A percentile compares a stretch with the other conserved stretches of the same genome.
Evolutionary conservation across 2,113 vertebrate species (phyloP).

Genomic region (rabbit (Oryctolagus cuniculus)): mOryCun1.1 NC_091434.1:10398001-10398500

Average conservation of each 20-base stretch:
- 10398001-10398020: not conserved
- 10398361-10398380: not conserved
- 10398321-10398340: not conserved
- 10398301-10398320: too few species aligned
- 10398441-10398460: not conserved
- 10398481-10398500: not conserved
- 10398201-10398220: too few species aligned
- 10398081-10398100: not conserved
- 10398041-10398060: not conserved
- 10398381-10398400: not conserved
- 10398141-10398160: too few species aligned
- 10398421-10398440: not conserved
- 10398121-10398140: too few species aligned
- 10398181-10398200: too few species aligned
- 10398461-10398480: not conserved
- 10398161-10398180: too few species aligned
- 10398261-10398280: too few species aligned
- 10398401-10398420: not conserved
- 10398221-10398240: too few species aligned
- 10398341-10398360: not conserved
- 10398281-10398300: too few species aligned
- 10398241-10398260: too few species aligned
- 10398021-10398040: not conserved
- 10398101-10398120: not conserved
- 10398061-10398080: not conserved